Evolutionary conservation across 2,113 vertebrate genomes (phyloP).

Genomic region (Forbesichthys agassizii): DNA sequence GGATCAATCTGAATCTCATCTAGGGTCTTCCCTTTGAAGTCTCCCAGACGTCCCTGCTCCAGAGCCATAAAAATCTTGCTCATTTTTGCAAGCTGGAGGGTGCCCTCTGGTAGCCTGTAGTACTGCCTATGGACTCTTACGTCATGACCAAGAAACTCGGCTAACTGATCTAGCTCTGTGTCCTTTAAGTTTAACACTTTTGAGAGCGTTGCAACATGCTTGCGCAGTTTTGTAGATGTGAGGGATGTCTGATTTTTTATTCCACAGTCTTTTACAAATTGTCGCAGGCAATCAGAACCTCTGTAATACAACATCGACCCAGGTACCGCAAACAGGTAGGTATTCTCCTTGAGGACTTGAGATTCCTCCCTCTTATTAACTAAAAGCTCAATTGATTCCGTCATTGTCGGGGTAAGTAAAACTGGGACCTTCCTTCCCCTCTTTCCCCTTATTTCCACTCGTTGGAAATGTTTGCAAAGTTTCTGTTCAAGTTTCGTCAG

Average conservation of each 20-base stretch:
- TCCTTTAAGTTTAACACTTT: constrained; percentile 1
- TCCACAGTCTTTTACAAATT: background rate
- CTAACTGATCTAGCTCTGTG: constrained; percentile 1
- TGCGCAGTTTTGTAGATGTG: background rate
- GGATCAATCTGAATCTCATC: background rate
- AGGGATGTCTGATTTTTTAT: background rate
- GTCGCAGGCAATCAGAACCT: background rate
- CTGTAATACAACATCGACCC: background rate
- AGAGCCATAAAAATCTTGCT: background rate
- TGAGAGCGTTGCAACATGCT: background rate
- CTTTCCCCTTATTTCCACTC: background rate
- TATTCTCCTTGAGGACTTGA: background rate
- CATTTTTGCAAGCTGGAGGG: background rate
- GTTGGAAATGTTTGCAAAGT: background rate
- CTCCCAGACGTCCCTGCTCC: background rate
- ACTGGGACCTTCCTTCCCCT: background rate
- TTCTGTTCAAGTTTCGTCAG: background rate
- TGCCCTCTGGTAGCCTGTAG: background rate
- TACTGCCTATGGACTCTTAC: background rate
- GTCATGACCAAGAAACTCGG: background rate
- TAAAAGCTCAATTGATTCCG: background rate
- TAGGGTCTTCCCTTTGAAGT: background rate
- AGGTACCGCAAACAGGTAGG: background rate
- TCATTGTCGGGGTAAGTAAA: background rate
- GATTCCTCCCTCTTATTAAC: background rate